These are phyloP conservation scores for Eugnorisma glareosa DNA, from an alignment of 2,888 invertebrate species.

Conservation along the genomic window DNA sequence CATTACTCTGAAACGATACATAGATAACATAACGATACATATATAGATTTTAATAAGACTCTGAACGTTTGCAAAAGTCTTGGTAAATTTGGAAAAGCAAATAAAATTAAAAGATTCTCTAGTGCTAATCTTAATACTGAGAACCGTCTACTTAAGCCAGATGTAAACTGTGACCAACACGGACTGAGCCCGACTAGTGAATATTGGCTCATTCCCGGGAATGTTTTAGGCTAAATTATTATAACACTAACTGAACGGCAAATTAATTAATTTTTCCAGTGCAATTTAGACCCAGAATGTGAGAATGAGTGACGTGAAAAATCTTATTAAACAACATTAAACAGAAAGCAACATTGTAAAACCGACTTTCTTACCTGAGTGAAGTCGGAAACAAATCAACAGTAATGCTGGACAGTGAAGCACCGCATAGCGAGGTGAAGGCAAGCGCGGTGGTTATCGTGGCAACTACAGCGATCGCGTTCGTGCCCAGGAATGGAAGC, in stretches of 20 bases:
- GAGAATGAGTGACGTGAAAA: neutral
- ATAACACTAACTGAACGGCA: neutral
- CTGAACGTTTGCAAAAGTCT: neutral
- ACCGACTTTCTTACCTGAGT: conserved; percentile 85
- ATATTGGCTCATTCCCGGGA: neutral
- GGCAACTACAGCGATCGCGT: conserved; percentile 87
- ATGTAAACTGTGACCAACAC: no score
- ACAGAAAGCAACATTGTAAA: neutral
- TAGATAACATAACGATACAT: no score
- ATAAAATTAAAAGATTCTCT: neutral
- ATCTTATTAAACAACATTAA: neutral
- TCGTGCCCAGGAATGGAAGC: conserved; percentile 90
- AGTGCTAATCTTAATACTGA: neutral
- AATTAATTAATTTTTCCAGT: neutral
- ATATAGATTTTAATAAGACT: neutral
- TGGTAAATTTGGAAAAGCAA: neutral
- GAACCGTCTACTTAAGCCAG: neutral
- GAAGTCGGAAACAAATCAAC: conserved; percentile 93
- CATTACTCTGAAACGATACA: conserved; percentile 91
- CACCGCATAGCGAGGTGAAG: conserved; percentile 89
- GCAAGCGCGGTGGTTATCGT: conserved; percentile 90
- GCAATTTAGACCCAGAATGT: neutral
- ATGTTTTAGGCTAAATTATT: neutral
- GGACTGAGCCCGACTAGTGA: neutral
- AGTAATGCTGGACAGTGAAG: conserved; percentile 91